phyloP scores from a whole-genome alignment of 2,888 invertebrate genomes.

The Tenodera sinensis region DNA sequence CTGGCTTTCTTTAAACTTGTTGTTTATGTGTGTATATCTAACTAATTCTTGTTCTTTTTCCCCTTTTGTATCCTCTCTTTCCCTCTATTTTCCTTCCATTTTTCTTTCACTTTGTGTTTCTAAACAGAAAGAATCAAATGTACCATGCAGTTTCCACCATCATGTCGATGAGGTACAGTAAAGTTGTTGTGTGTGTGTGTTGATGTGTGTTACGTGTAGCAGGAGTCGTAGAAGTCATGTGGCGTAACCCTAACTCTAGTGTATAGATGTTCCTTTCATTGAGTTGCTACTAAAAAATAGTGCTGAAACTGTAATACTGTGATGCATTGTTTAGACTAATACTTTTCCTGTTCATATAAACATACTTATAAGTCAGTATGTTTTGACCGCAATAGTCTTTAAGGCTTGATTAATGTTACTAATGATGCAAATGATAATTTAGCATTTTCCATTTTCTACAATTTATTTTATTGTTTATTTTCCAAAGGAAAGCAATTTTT shows the following conservation, averaged over 20 bases:
- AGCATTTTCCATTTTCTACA: background rate
- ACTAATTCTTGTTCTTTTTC: slow-evolving; percentile 29
- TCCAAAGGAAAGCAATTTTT: background rate
- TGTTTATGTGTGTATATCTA: slow-evolving; percentile 9
- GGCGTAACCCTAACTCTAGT: background rate
- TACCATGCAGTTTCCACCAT: slow-evolving; percentile 93
- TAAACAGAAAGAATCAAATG: slow-evolving; percentile 80
- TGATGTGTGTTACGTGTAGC: background rate
- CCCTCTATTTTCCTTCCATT: background rate
- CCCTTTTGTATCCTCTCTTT: slow-evolving; percentile 27
- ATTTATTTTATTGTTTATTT: background rate
- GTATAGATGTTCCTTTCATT: background rate
- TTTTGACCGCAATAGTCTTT: background rate
- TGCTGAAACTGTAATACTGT: background rate
- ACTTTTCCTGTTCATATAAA: background rate
- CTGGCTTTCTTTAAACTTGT: slow-evolving; percentile 1
- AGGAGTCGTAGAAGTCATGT: background rate
- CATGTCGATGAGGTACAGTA: slow-evolving; percentile 82
- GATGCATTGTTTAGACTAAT: background rate
- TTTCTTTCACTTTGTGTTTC: slow-evolving; percentile 1
- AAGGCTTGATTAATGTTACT: background rate
- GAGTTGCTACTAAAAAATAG: background rate
- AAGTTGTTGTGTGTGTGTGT: background rate
- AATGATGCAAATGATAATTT: background rate
- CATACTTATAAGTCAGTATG: background rate